phyloP scores from a whole-genome alignment of 2,888 invertebrate species.

The Uloborus plumipes region DNA sequence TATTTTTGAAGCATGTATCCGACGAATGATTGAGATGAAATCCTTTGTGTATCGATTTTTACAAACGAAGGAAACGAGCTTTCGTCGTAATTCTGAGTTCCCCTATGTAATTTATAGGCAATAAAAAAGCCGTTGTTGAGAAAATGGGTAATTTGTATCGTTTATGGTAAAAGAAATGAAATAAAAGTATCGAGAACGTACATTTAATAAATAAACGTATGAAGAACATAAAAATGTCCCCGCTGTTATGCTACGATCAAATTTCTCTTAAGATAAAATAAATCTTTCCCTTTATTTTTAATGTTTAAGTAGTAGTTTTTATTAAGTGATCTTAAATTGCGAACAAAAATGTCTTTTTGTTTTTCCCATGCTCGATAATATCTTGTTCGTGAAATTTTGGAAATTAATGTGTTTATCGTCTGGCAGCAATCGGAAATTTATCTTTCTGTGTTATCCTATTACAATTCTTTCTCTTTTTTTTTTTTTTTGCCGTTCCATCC shows the following conservation, averaged over 20 bases:
- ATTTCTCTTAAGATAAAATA: slow-evolving; percentile 32
- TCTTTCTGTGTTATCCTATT: too few species aligned
- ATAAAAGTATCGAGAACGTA: slow-evolving; percentile 46
- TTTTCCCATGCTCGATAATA: neutral
- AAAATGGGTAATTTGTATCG: slow-evolving; percentile 59
- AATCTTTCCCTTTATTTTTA: slow-evolving; percentile 25
- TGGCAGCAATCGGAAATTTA: slow-evolving; percentile 7
- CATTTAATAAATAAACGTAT: slow-evolving; percentile 58
- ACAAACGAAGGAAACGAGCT: slow-evolving; percentile 24
- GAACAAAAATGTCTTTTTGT: slow-evolving; percentile 9
- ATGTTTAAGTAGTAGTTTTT: neutral
- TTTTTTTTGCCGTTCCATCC: too few species aligned
- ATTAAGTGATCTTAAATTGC: slow-evolving; percentile 20
- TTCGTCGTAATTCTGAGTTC: slow-evolving; percentile 5
- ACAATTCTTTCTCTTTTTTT: too few species aligned
- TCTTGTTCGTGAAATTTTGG: neutral
- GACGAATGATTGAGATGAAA: slow-evolving; percentile 1
- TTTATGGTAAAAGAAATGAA: slow-evolving; percentile 33
- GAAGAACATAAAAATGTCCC: slow-evolving; percentile 26
- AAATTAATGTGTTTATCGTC: slow-evolving; percentile 3
- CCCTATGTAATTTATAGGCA: slow-evolving; percentile 48
- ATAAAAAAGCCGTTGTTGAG: slow-evolving; percentile 33
- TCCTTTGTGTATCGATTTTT: slow-evolving; percentile 42
- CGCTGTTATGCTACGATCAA: slow-evolving; percentile 39
- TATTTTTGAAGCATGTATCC: neutral